Evolutionary conservation across 2,113 vertebrate genomes (phyloP).

Genomic region (Chlamydotis undulata): DNA sequence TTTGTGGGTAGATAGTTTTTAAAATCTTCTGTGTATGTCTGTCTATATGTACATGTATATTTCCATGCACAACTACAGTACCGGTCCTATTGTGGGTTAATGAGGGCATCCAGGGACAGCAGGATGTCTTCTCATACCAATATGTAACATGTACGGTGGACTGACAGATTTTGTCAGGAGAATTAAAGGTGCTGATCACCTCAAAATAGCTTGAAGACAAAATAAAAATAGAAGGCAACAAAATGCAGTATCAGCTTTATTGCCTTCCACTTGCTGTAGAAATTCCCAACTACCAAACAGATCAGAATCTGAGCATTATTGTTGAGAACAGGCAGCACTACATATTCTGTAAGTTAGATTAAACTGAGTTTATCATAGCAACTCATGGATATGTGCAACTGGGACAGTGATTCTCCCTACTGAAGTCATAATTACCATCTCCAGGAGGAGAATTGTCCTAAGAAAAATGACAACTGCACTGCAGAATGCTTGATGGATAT

Average conservation of each 20-base stretch:
- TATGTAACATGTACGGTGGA: neutral
- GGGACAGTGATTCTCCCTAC: neutral
- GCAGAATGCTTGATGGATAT: neutral
- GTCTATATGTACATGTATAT: neutral
- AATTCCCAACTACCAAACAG: neutral
- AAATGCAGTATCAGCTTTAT: neutral
- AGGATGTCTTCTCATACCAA: neutral
- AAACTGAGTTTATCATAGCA: neutral
- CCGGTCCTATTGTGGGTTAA: rapidly evolving
- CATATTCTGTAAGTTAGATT: neutral
- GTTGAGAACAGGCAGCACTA: neutral
- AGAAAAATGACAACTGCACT: neutral
- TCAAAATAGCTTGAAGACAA: neutral
- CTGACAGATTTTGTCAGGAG: neutral
- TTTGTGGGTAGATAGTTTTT: neutral
- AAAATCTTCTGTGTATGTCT: neutral
- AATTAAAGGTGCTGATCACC: neutral
- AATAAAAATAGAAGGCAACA: neutral
- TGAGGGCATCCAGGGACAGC: neutral
- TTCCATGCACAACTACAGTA: neutral
- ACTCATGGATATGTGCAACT: rapidly evolving
- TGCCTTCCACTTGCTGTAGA: neutral
- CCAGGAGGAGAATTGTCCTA: neutral
- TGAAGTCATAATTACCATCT: neutral
- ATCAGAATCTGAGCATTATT: neutral